A percentile compares a stretch with the other conserved stretches of the same genome.
Evolutionary conservation across 2,797 vertebrate genomes (phyloP).

Genomic region (Mormyrops boulengeri): DNA sequence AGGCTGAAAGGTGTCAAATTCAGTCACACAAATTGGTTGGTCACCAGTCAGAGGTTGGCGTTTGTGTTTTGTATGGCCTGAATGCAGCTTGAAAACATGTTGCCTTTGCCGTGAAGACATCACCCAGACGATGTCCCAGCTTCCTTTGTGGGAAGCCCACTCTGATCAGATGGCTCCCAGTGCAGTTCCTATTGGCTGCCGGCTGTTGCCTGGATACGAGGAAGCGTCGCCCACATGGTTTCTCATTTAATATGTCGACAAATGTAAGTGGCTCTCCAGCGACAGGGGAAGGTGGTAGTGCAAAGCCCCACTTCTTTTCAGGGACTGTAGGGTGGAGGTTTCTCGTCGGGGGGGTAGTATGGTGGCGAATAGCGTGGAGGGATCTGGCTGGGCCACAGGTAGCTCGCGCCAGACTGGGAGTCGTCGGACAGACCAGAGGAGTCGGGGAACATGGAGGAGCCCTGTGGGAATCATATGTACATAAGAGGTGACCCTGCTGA

Average conservation of each 20-base stretch:
- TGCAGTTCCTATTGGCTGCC: background rate
- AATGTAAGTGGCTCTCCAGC: background rate
- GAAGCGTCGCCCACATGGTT: background rate
- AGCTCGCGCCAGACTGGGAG: slow-evolving; percentile 85
- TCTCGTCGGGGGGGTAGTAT: slow-evolving; percentile 90
- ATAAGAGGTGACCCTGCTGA: background rate
- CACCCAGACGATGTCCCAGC: background rate
- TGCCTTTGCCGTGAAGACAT: background rate
- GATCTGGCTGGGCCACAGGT: slow-evolving; percentile 84
- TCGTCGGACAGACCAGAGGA: slow-evolving; percentile 84
- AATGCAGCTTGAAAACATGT: background rate
- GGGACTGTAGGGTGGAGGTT: slow-evolving; percentile 93
- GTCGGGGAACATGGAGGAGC: slow-evolving; percentile 77
- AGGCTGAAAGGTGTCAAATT: background rate
- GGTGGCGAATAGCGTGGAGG: slow-evolving; percentile 92
- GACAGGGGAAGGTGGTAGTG: background rate
- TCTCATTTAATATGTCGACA: background rate
- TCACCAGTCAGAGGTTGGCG: background rate
- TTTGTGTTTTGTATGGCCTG: background rate
- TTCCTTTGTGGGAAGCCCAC: background rate
- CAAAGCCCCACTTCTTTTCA: slow-evolving; percentile 45
- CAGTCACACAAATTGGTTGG: background rate
- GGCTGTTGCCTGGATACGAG: background rate
- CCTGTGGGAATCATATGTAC: slow-evolving; percentile 52
- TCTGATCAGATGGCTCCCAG: background rate